Evolutionary conservation across 2,797 vertebrate species (phyloP).

Genomic region (Atherinosoma microstoma): DNA sequence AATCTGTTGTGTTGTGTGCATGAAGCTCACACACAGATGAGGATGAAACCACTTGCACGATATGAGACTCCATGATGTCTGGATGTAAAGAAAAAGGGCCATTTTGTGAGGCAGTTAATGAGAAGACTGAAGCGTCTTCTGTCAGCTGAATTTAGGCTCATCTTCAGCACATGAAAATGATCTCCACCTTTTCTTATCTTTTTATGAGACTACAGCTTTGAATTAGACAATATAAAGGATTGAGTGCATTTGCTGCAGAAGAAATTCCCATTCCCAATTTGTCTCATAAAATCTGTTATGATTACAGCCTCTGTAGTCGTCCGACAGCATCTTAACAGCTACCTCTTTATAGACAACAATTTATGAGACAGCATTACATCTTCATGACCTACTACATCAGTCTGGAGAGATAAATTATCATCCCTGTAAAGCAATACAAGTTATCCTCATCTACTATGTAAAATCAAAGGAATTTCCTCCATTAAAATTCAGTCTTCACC

Average conservation of each 20-base stretch:
- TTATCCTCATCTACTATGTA: constrained; percentile 4
- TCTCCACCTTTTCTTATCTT: constrained; percentile 36
- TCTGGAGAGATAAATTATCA: constrained; percentile 45
- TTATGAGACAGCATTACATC: constrained; percentile 53
- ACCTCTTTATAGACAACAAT: constrained; percentile 50
- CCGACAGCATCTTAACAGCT: constrained; percentile 45
- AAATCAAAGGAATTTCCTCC: constrained; percentile 11
- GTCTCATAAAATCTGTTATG: constrained; percentile 40
- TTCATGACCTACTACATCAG: constrained; percentile 35
- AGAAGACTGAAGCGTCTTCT: constrained; percentile 46
- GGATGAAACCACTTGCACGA: constrained; percentile 33
- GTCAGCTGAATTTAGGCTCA: constrained; percentile 58
- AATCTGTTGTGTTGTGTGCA: constrained; percentile 20
- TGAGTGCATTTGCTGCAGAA: constrained; percentile 12
- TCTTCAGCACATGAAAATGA: constrained; percentile 30
- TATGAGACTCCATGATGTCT: constrained; percentile 67
- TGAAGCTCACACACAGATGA: constrained; percentile 21
- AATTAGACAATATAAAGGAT: constrained; percentile 36
- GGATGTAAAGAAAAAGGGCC: constrained; percentile 69
- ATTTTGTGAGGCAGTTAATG: constrained; percentile 70
- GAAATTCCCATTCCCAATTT: constrained; percentile 26
- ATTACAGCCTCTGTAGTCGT: constrained; percentile 33
- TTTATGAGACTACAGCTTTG: constrained; percentile 10
- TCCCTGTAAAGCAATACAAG: constrained; percentile 12
- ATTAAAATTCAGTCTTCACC: constrained; percentile 14